A percentile compares a stretch with the other conserved stretches of the same genome.
These are phyloP conservation scores for Dendrolimus houi DNA, from an alignment of 2,888 invertebrate genomes.

Conservation along the genomic window DNA sequence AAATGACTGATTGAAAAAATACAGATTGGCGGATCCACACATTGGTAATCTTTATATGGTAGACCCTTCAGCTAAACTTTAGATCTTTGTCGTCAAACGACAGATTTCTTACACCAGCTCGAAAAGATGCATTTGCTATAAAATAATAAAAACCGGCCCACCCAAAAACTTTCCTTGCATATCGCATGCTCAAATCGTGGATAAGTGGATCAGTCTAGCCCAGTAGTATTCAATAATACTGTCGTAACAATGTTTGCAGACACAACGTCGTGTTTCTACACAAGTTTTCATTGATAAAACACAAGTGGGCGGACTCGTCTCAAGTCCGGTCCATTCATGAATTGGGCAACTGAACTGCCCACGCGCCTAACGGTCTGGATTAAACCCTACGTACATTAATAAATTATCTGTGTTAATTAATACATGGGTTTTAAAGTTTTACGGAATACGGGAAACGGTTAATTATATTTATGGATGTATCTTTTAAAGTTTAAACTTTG, in stretches of 20 bases:
- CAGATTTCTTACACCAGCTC: too few relatives aligned
- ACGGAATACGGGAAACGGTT: constrained; percentile 43
- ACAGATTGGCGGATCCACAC: too few relatives aligned
- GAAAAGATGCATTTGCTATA: too few relatives aligned
- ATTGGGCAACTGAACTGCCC: constrained; percentile 57
- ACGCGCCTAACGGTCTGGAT: constrained; percentile 55
- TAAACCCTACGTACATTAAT: constrained; percentile 36
- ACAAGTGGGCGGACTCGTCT: constrained; percentile 54
- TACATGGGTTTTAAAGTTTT: constrained; percentile 31
- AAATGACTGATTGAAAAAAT: too few relatives aligned
- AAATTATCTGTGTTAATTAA: constrained; percentile 63
- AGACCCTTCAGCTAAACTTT: too few relatives aligned
- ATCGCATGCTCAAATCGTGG: too few relatives aligned
- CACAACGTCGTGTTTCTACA: constrained; percentile 49
- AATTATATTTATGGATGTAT: constrained; percentile 8
- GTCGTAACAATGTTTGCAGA: constrained; percentile 53
- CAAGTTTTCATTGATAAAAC: constrained; percentile 62
- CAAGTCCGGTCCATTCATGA: constrained; percentile 62
- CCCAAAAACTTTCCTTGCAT: too few relatives aligned
- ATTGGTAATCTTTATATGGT: too few relatives aligned
- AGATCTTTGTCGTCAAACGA: too few relatives aligned
- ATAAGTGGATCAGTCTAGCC: neutral
- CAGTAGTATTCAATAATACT: constrained; percentile 44
- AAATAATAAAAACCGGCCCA: too few relatives aligned
- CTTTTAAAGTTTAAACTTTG: neutral